A percentile compares a stretch with the other conserved stretches of the same genome.
Conservation (phyloP, 2,888 invertebrate genomes). For the Orthosia cruda region DNA sequence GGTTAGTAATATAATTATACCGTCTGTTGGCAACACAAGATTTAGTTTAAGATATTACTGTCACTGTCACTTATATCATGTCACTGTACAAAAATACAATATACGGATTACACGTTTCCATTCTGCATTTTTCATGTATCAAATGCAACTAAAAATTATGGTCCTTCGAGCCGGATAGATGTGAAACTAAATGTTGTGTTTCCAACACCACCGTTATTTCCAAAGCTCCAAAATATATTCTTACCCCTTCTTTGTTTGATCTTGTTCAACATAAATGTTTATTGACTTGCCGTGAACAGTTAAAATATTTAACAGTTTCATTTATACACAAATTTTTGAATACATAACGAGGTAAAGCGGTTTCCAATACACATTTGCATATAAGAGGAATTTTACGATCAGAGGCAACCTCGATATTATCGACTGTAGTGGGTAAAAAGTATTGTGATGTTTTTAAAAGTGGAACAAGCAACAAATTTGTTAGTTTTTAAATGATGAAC, state of each 20-base stretch:
- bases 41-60: too few species aligned
- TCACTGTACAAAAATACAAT: too few species aligned
- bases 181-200: too few species aligned
- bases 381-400: conserved; percentile 30
- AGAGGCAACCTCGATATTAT: conserved; percentile 14
- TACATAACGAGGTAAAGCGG: conserved; percentile 37
- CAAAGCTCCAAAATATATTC: neutral
- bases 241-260: neutral
- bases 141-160: neutral
- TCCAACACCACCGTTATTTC: too few species aligned
- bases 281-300: neutral
- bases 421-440: neutral
- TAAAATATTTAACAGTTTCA: conserved; percentile 15
- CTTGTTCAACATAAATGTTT: conserved; percentile 2
- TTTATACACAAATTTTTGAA: conserved; percentile 26
- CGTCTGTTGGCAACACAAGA: too few species aligned
- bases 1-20: too few species aligned
- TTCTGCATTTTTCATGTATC: too few species aligned
- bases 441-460: neutral
- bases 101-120: too few species aligned
- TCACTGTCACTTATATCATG: too few species aligned
- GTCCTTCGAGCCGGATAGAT: too few species aligned
- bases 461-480: too few species aligned
- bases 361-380: conserved; percentile 56
- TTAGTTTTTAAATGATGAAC: too few species aligned